Evolutionary conservation across 1,140 invertebrate species (phyloP).

Genomic region (Lutraria rhynchaena): DNA sequence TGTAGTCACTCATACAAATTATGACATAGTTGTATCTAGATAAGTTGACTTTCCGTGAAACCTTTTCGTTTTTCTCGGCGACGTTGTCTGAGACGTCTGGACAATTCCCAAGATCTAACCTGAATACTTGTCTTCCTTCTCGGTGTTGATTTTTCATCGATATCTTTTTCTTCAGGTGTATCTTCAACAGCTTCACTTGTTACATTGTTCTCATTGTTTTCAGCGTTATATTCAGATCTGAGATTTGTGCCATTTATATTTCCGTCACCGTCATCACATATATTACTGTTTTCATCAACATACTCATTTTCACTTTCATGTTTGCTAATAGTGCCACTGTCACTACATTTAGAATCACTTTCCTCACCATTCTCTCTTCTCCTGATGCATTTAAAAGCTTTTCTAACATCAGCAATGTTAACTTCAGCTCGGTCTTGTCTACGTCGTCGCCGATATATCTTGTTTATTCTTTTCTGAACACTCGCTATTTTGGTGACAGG

Average conservation of each 20-base stretch:
- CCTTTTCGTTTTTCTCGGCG: conserved; percentile 43
- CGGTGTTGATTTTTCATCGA: neutral
- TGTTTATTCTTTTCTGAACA: conserved; percentile 40
- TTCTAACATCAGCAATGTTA: conserved; percentile 33
- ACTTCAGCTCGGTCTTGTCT: conserved; percentile 24
- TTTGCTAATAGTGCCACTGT: neutral
- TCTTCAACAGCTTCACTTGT: neutral
- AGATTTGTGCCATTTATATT: neutral
- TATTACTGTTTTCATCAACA: neutral
- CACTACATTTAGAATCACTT: conserved; percentile 2
- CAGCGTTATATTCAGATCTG: neutral
- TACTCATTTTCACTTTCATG: neutral
- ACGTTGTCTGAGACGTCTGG: conserved; percentile 33
- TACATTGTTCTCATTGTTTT: neutral
- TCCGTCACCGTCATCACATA: neutral
- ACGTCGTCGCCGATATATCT: conserved; percentile 11
- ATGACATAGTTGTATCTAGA: no score
- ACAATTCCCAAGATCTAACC: conserved; percentile 45
- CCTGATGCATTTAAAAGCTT: conserved; percentile 10
- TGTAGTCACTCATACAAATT: no score
- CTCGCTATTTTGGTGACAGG: conserved; percentile 37
- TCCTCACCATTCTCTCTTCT: neutral
- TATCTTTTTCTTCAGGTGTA: neutral
- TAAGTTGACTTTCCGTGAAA: conserved; percentile 20
- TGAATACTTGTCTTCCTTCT: conserved; percentile 46